Base-by-base conservation (phyloP, 2,797 vertebrate species). In the Chromis chromis region DNA sequence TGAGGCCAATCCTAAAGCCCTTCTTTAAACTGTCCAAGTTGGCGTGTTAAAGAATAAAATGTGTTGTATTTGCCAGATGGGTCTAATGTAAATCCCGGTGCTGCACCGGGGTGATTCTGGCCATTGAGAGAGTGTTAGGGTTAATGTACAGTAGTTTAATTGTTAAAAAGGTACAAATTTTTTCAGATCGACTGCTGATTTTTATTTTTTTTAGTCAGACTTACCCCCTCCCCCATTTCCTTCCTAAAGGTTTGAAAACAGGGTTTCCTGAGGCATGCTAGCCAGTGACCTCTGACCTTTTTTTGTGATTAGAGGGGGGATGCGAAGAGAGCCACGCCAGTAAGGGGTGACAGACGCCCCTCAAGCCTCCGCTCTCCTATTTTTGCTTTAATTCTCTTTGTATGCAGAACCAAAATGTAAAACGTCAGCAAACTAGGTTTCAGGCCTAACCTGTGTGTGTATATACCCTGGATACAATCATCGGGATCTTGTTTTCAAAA, bases 361-460 rank as follows among this genome's bases (percentile, higher is more conserved):
- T 79, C 56, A 74, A 86, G 80, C 84, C 82, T 86, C 83, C 46
- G 79, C 91, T 92, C 86, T 91, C 82, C 75, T 89, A 78, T 92
- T 90, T 88, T 93, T 92, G 88, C 91, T 94, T 94, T 94, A 93
- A 92, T 86, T 93, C 87, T 86, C 91, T 94, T 94, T 93, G 89
- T 94, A 95, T 84, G 92, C 93, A 90, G 91, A 95, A 95, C 95
- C 94, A 95, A 95, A 95, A 90, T 93, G 92, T 94, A 86, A 87
- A 88, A 88, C 59, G 81, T 92, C 63, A 78, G 82, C 85, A 85
- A 93, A 93, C 77, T 88, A 88, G 87, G 90, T 88, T 94, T 91
- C 88, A 90, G 90, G 84, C 90, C 90, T 93, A 89, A 90, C 83
- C 82, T 92, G 91, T 92, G 91, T 91, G 89, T 91, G 91, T 88